phyloP scores from a whole-genome alignment of 2,797 vertebrate species.

The Micromesistius poutassou region DNA sequence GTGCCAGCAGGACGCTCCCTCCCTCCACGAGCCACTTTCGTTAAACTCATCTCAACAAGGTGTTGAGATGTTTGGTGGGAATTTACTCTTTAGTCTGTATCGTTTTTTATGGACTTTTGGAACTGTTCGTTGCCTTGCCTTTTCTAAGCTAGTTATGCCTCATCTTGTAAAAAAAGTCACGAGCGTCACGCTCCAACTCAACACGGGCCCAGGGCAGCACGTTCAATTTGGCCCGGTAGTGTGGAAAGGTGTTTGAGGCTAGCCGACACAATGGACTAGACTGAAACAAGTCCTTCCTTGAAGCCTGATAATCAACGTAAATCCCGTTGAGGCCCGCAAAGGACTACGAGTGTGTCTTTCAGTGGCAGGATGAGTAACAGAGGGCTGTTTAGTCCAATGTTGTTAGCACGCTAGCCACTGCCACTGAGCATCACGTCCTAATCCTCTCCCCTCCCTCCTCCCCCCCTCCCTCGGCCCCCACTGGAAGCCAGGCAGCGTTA shows the following conservation, averaged over 20 bases:
- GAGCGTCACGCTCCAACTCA: too few species aligned
- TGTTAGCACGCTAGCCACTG: conserved; percentile 59
- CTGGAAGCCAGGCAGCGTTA: conserved; percentile 70
- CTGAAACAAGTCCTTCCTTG: background rate
- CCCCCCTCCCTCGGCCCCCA: too few species aligned
- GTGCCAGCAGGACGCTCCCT: too few species aligned
- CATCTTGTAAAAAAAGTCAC: too few species aligned
- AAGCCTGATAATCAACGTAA: conserved; percentile 51
- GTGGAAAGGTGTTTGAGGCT: background rate
- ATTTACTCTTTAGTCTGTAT: too few species aligned
- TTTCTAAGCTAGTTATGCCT: too few species aligned
- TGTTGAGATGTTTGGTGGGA: too few species aligned
- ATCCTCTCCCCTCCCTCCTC: conserved; percentile 54
- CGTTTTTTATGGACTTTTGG: too few species aligned
- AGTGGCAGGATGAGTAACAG: conserved; percentile 50
- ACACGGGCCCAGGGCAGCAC: too few species aligned
- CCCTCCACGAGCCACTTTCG: too few species aligned
- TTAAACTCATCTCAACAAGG: too few species aligned
- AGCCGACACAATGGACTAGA: background rate
- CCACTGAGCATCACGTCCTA: conserved; percentile 54
- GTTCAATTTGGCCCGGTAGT: background rate
- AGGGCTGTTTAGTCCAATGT: conserved; percentile 52
- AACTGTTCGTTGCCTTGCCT: too few species aligned
- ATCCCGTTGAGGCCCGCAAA: conserved; percentile 54
- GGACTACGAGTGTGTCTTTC: conserved; percentile 62